Conservation (phyloP, 2,113 vertebrate species). For the Ranitomeya imitator region DNA sequence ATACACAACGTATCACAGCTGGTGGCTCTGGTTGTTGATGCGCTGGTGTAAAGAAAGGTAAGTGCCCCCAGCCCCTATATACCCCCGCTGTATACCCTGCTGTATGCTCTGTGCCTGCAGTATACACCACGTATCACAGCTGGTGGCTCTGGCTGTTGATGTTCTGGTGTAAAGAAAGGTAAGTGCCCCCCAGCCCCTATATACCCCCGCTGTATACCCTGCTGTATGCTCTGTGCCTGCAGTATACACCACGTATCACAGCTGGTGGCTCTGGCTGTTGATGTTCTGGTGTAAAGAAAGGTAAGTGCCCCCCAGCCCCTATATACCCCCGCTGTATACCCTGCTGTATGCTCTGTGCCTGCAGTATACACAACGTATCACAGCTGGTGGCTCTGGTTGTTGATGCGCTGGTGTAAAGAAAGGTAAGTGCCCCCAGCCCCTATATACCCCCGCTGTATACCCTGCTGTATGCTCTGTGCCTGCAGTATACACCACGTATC, state of each 20-base stretch:
- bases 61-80: not conserved
- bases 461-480: not conserved
- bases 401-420: conserved; percentile 78
- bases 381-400: not conserved
- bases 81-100: not conserved
- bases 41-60: conserved; percentile 87
- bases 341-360: not conserved
- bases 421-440: conserved; percentile 71
- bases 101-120: not conserved
- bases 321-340: not conserved
- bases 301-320: conserved; percentile 63
- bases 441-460: not conserved
- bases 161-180: conserved; percentile 87
- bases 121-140: not conserved
- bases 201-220: not conserved
- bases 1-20: not conserved
- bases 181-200: not conserved
- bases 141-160: too few relatives aligned
- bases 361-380: not conserved
- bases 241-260: not conserved
- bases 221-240: not conserved
- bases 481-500: not conserved
- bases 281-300: conserved; percentile 82
- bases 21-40: too few relatives aligned
- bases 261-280: too few relatives aligned